Evolutionary conservation across 2,113 vertebrate genomes (phyloP), one percentile per base, ranked within the genome.

Genomic region (Lamprotornis superbus): DNA sequence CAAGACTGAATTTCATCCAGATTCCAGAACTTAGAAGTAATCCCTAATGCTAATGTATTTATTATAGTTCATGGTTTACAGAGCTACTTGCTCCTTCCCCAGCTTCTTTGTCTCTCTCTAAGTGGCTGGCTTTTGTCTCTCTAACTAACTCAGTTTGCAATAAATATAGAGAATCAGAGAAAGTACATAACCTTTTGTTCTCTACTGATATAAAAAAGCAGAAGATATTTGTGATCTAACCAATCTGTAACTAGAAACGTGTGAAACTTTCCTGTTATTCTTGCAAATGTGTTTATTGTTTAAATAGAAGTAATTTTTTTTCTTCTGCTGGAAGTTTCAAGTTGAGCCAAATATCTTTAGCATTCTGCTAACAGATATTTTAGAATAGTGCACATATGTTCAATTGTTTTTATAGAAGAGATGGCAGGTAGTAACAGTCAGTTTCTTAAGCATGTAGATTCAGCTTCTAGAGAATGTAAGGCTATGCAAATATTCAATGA

Each of bases 221-320:
- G 76, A 93, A 96, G 49, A 53, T 89, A 89, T 77, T 92, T 90
- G 44, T 97, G 57, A 91, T 87, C 46, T 56, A 94, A 69, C 40
- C 68, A 83, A 97, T 93, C 59, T 96, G 94, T 71, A 95, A 76
- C 33, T n/a, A 96, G 79, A 88, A 93, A 89, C 17, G 82, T 76
- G 56, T 78, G 61, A 94, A 93, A 90, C 40, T 95, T 95, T 92
- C 60, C 33, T 83, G 83, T 90, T 94, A 91, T 87, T 96, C 67
- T 94, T 94, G 56, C 89, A 97, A 95, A 97, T 96, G 90, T 79
- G 57, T 88, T 96, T 90, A 96, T 93, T 97, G 74, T 95, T 97
- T 96, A 95, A 96, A 93, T 94, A 95, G 75, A 96, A 92, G 68
- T 95, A 97, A 95, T 95, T 93, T 90, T 91, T 96, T 97, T 93